Evolutionary conservation across 2,888 invertebrate genomes (phyloP).

Genomic region (Latrodectus hesperus): DNA sequence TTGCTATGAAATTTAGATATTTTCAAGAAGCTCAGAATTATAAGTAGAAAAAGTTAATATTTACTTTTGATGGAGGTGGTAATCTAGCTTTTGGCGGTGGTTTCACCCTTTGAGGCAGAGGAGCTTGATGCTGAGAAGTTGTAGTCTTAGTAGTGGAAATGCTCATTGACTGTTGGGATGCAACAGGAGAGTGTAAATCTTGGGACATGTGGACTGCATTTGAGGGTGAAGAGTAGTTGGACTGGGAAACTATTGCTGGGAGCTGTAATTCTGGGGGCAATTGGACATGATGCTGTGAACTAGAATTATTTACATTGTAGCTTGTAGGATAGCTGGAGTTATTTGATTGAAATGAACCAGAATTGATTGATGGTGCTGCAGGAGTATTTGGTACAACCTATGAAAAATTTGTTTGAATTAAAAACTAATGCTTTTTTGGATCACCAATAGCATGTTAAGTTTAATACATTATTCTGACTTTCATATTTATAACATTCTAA

Average conservation of each 20-base stretch:
- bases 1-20: no score
- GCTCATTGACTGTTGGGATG: slow-evolving; percentile 36
- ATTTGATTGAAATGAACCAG: slow-evolving; percentile 54
- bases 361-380: slow-evolving; percentile 46
- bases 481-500: no score
- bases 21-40: no score
- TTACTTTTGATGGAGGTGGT: slow-evolving; percentile 88
- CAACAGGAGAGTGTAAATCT: slow-evolving; percentile 39
- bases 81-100: slow-evolving; percentile 83
- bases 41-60: slow-evolving; percentile 5
- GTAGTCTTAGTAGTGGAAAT: slow-evolving; percentile 28
- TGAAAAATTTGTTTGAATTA: not conserved
- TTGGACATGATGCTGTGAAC: slow-evolving; percentile 52
- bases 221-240: slow-evolving; percentile 29
- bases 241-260: slow-evolving; percentile 65
- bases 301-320: slow-evolving; percentile 40
- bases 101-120: slow-evolving; percentile 77
- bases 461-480: no score
- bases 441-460: no score
- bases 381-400: slow-evolving; percentile 61
- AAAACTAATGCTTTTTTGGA: not conserved
- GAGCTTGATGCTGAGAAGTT: slow-evolving; percentile 22
- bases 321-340: slow-evolving; percentile 43
- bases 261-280: slow-evolving; percentile 51
- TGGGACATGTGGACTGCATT: slow-evolving; percentile 22